Conservation (phyloP, 2,113 vertebrate species). For the Perognathus longimembris region DNA sequence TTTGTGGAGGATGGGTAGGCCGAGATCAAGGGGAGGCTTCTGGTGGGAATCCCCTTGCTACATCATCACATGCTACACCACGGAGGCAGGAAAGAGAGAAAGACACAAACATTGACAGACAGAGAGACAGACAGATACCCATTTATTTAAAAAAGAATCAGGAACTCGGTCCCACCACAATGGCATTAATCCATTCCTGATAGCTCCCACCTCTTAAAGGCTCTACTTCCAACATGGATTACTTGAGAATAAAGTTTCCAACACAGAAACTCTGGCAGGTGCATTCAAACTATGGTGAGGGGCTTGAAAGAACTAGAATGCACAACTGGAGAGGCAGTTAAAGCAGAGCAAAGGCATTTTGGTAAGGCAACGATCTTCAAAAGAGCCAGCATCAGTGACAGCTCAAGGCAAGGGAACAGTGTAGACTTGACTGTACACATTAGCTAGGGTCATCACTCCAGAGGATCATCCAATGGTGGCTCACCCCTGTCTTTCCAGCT, state of each 20-base stretch:
- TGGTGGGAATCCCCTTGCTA: background rate
- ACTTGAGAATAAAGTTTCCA: background rate
- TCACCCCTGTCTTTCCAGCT: too few species aligned
- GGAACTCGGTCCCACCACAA: background rate
- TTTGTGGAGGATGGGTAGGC: background rate
- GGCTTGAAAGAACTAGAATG: constrained; percentile 12
- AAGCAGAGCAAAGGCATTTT: constrained; percentile 29
- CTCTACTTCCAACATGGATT: background rate
- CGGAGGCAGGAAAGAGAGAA: too few species aligned
- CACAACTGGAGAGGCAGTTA: background rate
- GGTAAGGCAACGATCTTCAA: constrained; percentile 2
- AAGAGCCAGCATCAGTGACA: background rate
- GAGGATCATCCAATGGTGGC: too few species aligned
- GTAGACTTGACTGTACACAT: rapidly evolving
- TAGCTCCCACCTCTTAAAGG: background rate
- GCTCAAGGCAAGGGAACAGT: background rate
- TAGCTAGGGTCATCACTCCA: background rate
- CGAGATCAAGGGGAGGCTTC: background rate
- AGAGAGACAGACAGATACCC: background rate
- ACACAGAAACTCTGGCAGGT: background rate
- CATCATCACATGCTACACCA: too few species aligned
- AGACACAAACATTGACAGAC: background rate
- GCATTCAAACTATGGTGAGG: background rate
- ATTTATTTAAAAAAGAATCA: too few species aligned
- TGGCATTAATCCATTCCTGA: background rate